Evolutionary conservation across 2,113 vertebrate genomes (phyloP).

Genomic region (Numenius arquata): DNA sequence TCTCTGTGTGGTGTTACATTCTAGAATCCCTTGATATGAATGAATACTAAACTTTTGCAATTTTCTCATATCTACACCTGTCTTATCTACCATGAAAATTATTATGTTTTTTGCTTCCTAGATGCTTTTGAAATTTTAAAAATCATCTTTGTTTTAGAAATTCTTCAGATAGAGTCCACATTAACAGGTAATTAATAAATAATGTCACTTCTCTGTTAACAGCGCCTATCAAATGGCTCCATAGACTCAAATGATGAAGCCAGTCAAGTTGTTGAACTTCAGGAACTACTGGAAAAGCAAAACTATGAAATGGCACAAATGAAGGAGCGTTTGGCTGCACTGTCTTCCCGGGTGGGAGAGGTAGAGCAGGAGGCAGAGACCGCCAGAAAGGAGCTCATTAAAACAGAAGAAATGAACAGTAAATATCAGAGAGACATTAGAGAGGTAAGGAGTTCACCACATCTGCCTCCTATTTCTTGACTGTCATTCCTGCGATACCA

Average conservation of each 20-base stretch:
- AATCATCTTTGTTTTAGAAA: not conserved
- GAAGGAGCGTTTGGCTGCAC: slow-evolving; percentile 95
- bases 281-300: slow-evolving; percentile 97
- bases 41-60: not conserved
- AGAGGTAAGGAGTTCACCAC: slow-evolving; percentile 79
- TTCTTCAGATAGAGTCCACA: not conserved
- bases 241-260: slow-evolving; percentile 92
- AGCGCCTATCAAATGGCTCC: slow-evolving; percentile 95
- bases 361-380: slow-evolving; percentile 97
- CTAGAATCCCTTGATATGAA: not conserved
- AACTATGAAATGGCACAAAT: slow-evolving; percentile 99
- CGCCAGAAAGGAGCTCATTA: slow-evolving; percentile 95
- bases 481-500: not conserved
- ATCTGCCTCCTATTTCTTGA: not conserved
- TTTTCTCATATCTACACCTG: not conserved
- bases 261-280: slow-evolving; percentile 94
- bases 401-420: slow-evolving; percentile 97
- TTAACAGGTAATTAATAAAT: not conserved
- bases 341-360: slow-evolving; percentile 93
- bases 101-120: not conserved
- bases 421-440: slow-evolving; percentile 98
- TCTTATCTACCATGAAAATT: not conserved
- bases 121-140: not conserved
- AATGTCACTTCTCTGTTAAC: not conserved
- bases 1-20: not conserved